Evolutionary conservation across 2,113 vertebrate genomes (phyloP).

Genomic region (Corythaixoides concolor): DNA sequence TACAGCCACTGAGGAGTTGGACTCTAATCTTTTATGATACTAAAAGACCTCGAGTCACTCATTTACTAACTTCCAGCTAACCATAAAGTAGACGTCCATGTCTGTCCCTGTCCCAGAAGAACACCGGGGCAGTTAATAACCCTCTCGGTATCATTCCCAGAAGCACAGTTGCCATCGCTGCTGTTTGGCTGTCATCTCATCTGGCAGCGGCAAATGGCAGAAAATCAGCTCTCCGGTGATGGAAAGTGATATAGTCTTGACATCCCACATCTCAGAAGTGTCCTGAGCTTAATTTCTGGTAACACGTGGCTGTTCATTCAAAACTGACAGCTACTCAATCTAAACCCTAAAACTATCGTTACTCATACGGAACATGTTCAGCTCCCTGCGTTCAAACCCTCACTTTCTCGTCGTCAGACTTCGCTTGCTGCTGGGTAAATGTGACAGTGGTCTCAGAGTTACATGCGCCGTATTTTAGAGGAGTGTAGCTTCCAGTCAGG

Average conservation of each 20-base stretch:
- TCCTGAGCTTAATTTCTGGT: background rate
- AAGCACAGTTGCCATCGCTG: background rate
- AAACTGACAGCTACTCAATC: background rate
- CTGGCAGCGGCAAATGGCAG: background rate
- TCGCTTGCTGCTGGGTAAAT: background rate
- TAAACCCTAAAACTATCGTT: background rate
- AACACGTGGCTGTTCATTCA: background rate
- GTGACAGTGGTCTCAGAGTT: background rate
- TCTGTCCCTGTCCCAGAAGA: background rate
- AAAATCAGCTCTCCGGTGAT: background rate
- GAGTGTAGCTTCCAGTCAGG: background rate
- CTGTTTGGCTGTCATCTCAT: background rate
- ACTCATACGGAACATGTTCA: rapidly evolving
- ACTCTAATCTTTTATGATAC: background rate
- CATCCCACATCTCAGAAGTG: background rate
- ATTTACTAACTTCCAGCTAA: background rate
- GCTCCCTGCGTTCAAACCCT: background rate
- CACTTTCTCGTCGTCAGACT: background rate
- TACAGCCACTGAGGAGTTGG: background rate
- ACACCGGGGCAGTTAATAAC: background rate
- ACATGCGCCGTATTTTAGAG: background rate
- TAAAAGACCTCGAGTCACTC: background rate
- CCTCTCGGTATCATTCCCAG: background rate
- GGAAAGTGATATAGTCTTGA: background rate
- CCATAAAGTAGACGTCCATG: background rate